Conservation (phyloP, 2,113 vertebrate genomes). For the Xerus inauris region DNA sequence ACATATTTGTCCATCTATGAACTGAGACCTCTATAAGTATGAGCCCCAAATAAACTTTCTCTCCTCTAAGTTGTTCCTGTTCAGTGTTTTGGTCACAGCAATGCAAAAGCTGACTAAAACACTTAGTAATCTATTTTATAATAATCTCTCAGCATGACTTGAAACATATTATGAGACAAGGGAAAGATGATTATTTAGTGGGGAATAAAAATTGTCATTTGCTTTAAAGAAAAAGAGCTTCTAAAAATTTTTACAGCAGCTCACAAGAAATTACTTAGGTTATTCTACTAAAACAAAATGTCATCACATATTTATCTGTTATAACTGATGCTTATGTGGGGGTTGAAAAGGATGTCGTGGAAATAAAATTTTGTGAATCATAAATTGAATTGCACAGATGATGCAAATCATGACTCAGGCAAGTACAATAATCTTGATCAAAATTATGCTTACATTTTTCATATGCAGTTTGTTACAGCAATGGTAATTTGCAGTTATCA, state of each 20-base stretch:
- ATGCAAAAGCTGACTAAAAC: too few species aligned
- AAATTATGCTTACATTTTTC: constrained; percentile 81
- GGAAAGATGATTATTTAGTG: background rate
- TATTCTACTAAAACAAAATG: constrained; percentile 33
- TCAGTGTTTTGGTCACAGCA: too few species aligned
- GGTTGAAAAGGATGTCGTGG: background rate
- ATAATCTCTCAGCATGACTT: background rate
- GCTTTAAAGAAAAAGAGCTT: background rate
- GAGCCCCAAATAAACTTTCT: too few species aligned
- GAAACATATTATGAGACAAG: background rate
- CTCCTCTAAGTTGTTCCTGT: too few species aligned
- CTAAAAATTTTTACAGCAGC: background rate
- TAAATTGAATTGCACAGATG: constrained; percentile 77
- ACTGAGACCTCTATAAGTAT: too few species aligned
- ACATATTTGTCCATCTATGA: too few species aligned
- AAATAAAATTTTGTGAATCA: constrained; percentile 81
- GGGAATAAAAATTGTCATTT: constrained; percentile 14
- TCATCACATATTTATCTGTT: background rate
- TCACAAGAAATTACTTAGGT: background rate
- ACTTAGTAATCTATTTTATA: constrained; percentile 36
- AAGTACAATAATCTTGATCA: constrained; percentile 78
- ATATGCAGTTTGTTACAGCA: constrained; percentile 67
- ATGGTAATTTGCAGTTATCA: constrained; percentile 78
- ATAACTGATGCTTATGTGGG: background rate
- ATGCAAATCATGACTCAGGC: constrained; percentile 84